phyloP scores from a whole-genome alignment of 2,797 vertebrate genomes.

The Muscicapa striata region DNA sequence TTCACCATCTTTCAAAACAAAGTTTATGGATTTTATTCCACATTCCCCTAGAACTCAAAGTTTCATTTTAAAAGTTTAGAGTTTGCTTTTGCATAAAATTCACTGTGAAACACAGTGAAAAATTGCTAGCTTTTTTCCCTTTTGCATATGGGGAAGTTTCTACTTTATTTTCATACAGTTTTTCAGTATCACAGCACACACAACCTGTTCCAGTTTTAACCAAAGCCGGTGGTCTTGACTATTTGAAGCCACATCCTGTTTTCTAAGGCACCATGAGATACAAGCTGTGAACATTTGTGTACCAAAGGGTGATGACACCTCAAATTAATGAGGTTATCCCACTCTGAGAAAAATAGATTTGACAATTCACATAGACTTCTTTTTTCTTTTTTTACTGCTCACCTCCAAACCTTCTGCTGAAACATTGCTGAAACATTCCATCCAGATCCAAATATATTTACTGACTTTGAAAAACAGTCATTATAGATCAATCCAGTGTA shows the following conservation, averaged over 20 bases:
- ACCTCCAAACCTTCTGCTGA: conserved; percentile 85
- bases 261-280: neutral
- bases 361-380: neutral
- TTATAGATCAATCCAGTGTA: conserved; percentile 98
- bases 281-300: neutral
- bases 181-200: neutral
- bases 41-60: neutral
- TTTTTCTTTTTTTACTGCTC: conserved; percentile 41
- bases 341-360: neutral
- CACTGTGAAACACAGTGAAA: neutral
- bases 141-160: neutral
- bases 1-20: neutral
- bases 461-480: conserved; percentile 95
- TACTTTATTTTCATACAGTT: neutral
- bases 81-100: neutral
- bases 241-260: neutral
- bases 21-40: neutral
- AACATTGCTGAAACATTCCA: conserved; percentile 95
- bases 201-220: neutral
- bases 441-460: conserved; percentile 92
- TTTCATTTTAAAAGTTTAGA: neutral
- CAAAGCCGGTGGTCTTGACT: neutral
- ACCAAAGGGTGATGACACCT: neutral
- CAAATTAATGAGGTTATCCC: neutral
- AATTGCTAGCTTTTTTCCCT: neutral